Evolutionary conservation across 2,113 vertebrate species (phyloP), one percentile per base, ranked within the genome.

Genomic region (Dendrocopos noguchii): DNA sequence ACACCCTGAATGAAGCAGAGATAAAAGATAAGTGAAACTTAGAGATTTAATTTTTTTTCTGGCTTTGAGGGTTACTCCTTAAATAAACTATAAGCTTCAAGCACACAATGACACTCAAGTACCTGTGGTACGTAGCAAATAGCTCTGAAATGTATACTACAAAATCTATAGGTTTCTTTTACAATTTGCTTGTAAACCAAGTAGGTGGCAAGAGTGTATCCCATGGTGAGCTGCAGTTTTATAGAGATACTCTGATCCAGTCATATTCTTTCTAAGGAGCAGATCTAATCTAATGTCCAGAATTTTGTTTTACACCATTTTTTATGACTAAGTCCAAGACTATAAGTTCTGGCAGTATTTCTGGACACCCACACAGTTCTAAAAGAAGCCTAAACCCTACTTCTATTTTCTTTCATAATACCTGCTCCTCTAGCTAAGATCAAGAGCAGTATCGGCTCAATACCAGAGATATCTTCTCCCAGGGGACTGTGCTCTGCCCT

Each of bases 11-110:
- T 15, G 44, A 85, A 94, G 27, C 19, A 65, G 53, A 91, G 76
- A 87, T 44, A 89, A 83, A 80, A 87, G 31, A 77, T 87, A 95
- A 88, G 44, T 50, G 81, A 89, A 95, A 71, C 8, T 13, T 68
- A 39, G 4, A 33, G n/a, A 39, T 39, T 39, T n/a, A n/a, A 2
- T 24, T 74, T 70, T 90, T 67, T 28, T 24, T 11, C 24, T 55
- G 19, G 14, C 42, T 93, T 85, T 85, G 22, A 64, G 17, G 12
- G 36, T 87, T 83, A 39, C n/a, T 87, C 64, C 22, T 83, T 86
- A 74, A 87, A 91, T 70, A 92, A 93, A 89, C 42, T 47, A 10
- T 12, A 76, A n/a, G 47, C 12, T 82, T 70, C 52, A 87, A 74
- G 71, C 59, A 77, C 83, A 76, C 33, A 46, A 6, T 53, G 56